Conservation (phyloP, 53 echinoderm and acorn worm genomes). For the Apostichopus leukothele region DNA sequence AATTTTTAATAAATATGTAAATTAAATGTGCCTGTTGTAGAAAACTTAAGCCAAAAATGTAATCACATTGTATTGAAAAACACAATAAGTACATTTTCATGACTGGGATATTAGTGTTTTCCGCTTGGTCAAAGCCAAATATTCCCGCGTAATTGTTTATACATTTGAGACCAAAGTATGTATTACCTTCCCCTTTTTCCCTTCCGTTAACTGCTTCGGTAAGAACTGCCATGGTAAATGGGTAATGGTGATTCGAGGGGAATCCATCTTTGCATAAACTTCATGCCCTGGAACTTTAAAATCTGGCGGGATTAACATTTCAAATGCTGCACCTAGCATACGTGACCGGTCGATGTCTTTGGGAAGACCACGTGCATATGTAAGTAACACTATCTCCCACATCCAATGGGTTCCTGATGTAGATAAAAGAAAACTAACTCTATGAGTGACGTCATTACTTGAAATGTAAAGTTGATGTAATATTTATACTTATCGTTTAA, state of each 20-base stretch:
- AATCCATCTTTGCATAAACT: background rate
- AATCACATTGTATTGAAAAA: no score
- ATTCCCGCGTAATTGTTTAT: no score
- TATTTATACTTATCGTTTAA: no score
- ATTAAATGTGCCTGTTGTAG: no score
- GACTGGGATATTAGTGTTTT: no score
- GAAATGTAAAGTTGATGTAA: no score
- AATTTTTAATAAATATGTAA: no score
- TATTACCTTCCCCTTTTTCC: conserved; percentile 37
- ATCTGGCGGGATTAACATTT: conserved; percentile 14
- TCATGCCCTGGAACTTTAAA: conserved; percentile 12
- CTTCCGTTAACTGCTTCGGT: conserved; percentile 8
- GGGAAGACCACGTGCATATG: background rate
- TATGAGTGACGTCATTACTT: no score
- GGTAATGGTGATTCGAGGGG: background rate
- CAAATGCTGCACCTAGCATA: background rate
- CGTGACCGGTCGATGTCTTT: background rate
- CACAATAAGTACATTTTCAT: no score
- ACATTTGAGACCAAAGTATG: background rate
- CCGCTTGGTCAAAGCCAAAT: no score
- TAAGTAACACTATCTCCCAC: conserved; percentile 31
- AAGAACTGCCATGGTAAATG: conserved; percentile 31
- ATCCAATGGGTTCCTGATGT: conserved; percentile 38
- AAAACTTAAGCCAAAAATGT: no score
- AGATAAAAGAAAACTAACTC: no score